phyloP scores from a whole-genome alignment of 1,140 invertebrate species.

The Aphis craccivora region DNA sequence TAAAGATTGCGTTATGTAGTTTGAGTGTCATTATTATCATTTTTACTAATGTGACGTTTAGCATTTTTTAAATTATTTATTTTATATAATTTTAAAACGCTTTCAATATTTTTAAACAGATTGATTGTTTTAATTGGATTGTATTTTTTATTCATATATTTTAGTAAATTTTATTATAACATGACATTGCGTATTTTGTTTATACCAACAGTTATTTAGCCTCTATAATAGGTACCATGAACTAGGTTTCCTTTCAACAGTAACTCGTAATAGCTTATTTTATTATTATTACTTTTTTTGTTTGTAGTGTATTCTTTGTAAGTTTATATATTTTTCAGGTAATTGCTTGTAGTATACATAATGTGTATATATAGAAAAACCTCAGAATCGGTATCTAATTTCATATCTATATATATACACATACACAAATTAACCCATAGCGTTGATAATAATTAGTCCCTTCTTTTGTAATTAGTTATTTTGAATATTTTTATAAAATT shows the following conservation, averaged over 20 bases:
- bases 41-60: not conserved
- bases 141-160: not conserved
- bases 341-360: conserved; percentile 10
- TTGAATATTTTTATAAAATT: not conserved
- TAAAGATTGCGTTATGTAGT: not conserved
- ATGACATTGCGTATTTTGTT: not conserved
- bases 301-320: not conserved
- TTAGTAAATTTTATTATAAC: not conserved
- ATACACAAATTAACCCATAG: conserved; percentile 28
- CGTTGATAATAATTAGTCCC: conserved; percentile 17
- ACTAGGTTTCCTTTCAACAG: not conserved
- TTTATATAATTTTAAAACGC: not conserved
- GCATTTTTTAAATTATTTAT: not conserved
- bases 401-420: not conserved
- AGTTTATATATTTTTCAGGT: not conserved
- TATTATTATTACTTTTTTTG: not conserved
- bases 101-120: not conserved
- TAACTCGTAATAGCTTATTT: not conserved
- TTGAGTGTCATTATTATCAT: not conserved
- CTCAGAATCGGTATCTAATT: not conserved
- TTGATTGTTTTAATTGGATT: not conserved
- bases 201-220: not conserved
- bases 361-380: not conserved
- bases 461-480: not conserved
- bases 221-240: not conserved